Conservation (phyloP, 2,797 vertebrate genomes). For the Leucoraja ocellata region DNA sequence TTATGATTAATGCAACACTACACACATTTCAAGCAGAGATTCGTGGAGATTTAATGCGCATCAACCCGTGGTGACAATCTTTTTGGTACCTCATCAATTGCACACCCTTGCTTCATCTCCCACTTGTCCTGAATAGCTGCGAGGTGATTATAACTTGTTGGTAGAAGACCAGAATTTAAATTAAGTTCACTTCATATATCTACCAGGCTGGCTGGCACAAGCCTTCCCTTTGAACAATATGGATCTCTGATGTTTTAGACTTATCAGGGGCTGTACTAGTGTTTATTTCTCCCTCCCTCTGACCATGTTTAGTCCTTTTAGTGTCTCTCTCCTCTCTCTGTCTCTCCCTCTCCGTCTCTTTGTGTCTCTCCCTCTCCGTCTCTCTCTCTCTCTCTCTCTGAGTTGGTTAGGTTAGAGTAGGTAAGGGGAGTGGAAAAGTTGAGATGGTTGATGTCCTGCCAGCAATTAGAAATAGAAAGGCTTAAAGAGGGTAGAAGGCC, state of each 20-base stretch:
- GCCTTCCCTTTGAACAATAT: neutral
- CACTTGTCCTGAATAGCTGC: constrained; percentile 9
- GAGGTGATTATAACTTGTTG: neutral
- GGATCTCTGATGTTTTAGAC: neutral
- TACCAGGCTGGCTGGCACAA: neutral
- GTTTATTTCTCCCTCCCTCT: no score
- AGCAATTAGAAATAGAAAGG: no score
- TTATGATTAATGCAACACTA: constrained; percentile 16
- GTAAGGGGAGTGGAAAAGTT: no score
- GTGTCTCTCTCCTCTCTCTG: no score
- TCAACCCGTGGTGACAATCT: neutral
- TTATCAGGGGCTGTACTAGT: neutral
- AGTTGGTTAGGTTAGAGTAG: no score
- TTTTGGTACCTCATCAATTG: constrained; percentile 22
- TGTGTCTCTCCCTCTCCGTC: no score
- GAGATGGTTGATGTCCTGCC: no score
- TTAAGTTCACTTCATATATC: neutral
- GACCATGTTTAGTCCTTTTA: no score
- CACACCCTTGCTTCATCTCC: neutral
- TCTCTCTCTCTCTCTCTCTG: no score
- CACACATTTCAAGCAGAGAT: neutral
- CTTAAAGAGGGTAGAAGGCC: no score
- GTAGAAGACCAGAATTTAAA: neutral
- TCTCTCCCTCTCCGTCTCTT: no score
- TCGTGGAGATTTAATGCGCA: constrained; percentile 4